Base-by-base conservation (phyloP, 2,113 vertebrate species). In the Haliaeetus leucogaster region DNA sequence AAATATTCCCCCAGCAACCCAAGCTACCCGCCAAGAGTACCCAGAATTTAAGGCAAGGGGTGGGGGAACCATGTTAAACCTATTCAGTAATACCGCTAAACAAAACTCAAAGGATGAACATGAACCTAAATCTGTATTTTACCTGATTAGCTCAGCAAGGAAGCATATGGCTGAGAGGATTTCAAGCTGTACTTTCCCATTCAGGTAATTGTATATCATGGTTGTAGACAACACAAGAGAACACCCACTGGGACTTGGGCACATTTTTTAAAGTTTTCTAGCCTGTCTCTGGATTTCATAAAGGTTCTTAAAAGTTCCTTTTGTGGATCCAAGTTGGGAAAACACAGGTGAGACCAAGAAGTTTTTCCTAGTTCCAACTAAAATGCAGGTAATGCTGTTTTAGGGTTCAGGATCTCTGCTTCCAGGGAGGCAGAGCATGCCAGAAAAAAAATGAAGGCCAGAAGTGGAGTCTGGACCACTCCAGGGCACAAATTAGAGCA, bases 1-100 rank as follows among this genome's bases (percentile, higher is more conserved):
- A 97, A 96, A 97, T 97, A 94, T 95, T 97, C 87, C 93, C 94
- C 53, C 59, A 95, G 79, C 62, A 89, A 62, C 73, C 47, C 91
- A 95, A 53, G 63, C 70, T 81, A 84, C n/a, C 40, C 13, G 13
- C 93, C 86, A 93, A 89, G 78, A 94, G 90, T 88, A 92, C 56
- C 83, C 91, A 92, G 45, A 88, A 89, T 89, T 82, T 89, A 91
- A 92, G 91, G 59, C 63, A 93, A 80, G 82, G 47, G 50, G 8
- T 81, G 61, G 74, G 38, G 63, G 45, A 81, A 38, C 66, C 65
- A 79, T 79, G 79, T 79, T 91, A 89, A 73, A 96, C 21, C 45
- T 96, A 32, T 36, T 59, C 38, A 92, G 58, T 47, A 66, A 80
- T 78, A 61, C 30, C 55, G 42, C 70, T 71, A 95, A 84, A 85